Conservation (phyloP, 2,113 vertebrate species). For the Cynopterus brachyotis region DNA sequence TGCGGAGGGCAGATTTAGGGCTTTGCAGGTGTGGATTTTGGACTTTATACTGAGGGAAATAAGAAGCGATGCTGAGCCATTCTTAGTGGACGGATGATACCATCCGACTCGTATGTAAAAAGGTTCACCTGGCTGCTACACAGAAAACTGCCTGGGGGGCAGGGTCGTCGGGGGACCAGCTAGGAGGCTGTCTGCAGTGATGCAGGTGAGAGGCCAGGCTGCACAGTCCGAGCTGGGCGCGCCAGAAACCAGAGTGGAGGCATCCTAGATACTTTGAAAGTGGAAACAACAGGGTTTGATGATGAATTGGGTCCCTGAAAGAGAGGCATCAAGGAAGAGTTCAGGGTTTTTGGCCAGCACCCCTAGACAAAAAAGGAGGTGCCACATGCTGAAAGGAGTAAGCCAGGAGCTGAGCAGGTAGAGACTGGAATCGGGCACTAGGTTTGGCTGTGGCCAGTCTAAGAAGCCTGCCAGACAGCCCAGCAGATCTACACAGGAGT, state of each 20-base stretch:
- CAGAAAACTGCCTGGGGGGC: not conserved
- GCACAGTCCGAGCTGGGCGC: not conserved
- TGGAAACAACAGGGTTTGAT: not conserved
- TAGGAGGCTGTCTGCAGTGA: not conserved
- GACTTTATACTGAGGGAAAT: not conserved
- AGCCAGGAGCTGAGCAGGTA: not conserved
- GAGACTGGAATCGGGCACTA: not conserved
- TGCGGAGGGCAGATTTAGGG: not conserved
- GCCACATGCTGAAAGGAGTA: too few relatives aligned
- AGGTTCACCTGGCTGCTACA: too few relatives aligned
- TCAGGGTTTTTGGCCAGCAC: not conserved
- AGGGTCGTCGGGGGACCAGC: accelerated
- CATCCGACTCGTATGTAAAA: not conserved
- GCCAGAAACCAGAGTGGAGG: not conserved
- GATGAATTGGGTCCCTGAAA: not conserved
- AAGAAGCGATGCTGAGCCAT: not conserved
- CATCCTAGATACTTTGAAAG: not conserved
- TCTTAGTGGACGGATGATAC: not conserved
- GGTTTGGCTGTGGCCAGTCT: not conserved
- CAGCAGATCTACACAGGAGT: accelerated
- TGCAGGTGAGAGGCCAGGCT: not conserved
- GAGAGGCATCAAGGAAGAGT: not conserved
- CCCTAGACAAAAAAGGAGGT: not conserved
- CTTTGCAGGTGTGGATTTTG: not conserved
- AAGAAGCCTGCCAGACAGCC: not conserved